A percentile compares a stretch with the other conserved stretches of the same genome.
Evolutionary conservation across 2,113 vertebrate genomes (phyloP).

Genomic region (Corythornis madagascariensis): DNA sequence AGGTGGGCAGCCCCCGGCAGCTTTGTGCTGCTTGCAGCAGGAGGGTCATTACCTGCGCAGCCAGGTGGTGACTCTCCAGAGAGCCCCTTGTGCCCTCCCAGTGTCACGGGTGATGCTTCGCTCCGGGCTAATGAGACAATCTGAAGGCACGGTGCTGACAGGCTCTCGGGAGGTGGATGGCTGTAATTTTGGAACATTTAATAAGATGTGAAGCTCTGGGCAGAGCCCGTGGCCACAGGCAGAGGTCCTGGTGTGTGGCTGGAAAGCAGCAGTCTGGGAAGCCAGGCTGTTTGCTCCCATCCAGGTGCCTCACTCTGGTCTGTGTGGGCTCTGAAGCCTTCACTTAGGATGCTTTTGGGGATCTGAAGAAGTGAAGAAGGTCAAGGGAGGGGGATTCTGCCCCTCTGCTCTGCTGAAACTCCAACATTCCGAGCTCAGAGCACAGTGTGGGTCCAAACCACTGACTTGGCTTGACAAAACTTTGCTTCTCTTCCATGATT

Average conservation of each 20-base stretch:
- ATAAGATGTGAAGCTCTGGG: not conserved
- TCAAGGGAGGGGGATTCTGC: not conserved
- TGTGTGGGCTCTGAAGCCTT: not conserved
- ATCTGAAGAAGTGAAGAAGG: not conserved
- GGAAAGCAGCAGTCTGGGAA: not conserved
- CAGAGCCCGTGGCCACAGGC: not conserved
- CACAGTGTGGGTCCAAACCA: not conserved
- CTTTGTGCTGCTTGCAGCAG: not conserved
- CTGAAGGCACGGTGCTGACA: not conserved
- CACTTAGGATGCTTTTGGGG: not conserved
- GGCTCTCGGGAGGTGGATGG: not conserved
- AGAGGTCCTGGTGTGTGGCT: not conserved
- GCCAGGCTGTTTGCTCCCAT: not conserved
- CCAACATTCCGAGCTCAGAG: not conserved
- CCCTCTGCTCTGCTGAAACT: not conserved
- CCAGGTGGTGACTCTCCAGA: not conserved
- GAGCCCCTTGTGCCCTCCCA: not conserved
- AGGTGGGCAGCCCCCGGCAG: not conserved
- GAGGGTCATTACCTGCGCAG: not conserved
- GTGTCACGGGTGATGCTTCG: not conserved
- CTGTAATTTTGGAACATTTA: not conserved
- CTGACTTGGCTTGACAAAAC: not conserved
- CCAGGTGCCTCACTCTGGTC: rapidly evolving
- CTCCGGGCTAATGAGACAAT: not conserved
- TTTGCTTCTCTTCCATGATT: not conserved